phyloP scores from a whole-genome alignment of 2,888 invertebrate species.

The Beris chalybata region DNA sequence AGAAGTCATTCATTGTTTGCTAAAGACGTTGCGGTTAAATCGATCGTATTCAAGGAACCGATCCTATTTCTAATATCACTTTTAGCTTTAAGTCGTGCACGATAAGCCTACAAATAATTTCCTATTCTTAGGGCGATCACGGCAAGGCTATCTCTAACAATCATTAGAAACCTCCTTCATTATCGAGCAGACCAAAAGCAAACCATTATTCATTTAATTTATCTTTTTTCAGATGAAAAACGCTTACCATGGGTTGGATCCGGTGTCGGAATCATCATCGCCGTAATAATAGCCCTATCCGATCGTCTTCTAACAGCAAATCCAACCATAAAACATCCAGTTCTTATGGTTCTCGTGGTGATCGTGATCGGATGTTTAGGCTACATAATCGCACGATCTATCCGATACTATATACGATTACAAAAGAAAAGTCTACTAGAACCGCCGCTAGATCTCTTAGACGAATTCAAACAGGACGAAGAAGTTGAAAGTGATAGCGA shows the following conservation, averaged over 20 bases:
- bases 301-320: constrained; percentile 68
- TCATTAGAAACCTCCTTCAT: too few relatives aligned
- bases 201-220: too few relatives aligned
- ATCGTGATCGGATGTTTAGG: constrained; percentile 69
- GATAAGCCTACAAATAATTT: too few relatives aligned
- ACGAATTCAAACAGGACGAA: constrained; percentile 43
- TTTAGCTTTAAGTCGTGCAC: too few relatives aligned
- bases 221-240: constrained; percentile 62
- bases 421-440: constrained; percentile 60
- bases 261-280: constrained; percentile 70
- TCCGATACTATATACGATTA: constrained; percentile 59
- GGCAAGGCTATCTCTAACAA: too few relatives aligned
- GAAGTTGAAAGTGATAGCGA: constrained; percentile 44
- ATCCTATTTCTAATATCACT: too few relatives aligned
- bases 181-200: too few relatives aligned
- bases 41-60: too few relatives aligned
- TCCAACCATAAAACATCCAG: constrained; percentile 69
- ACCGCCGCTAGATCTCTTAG: constrained; percentile 58
- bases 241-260: constrained; percentile 76
- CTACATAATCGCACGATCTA: constrained; percentile 66
- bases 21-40: too few relatives aligned
- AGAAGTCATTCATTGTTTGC: too few relatives aligned
- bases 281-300: constrained; percentile 67
- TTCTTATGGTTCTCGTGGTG: constrained; percentile 71
- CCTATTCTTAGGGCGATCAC: too few relatives aligned